Evolutionary conservation across 2,113 vertebrate species (phyloP).

Genomic region (Ahaetulla prasina): DNA sequence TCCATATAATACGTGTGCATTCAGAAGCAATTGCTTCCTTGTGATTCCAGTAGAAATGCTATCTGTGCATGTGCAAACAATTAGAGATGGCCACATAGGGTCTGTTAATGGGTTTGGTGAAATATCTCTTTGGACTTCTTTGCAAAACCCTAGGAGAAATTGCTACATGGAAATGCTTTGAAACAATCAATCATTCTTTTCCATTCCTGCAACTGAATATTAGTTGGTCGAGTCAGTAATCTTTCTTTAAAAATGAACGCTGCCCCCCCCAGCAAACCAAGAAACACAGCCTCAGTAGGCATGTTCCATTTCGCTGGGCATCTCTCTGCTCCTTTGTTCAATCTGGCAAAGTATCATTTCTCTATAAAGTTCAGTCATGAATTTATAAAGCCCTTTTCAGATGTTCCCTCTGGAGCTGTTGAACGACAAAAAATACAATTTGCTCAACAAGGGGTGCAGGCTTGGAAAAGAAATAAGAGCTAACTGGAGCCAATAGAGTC

Average conservation of each 20-base stretch:
- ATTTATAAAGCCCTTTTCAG: conserved; percentile 34
- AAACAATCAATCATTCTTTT: conserved; percentile 19
- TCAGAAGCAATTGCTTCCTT: not conserved
- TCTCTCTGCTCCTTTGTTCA: conserved; percentile 36
- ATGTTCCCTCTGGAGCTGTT: conserved; percentile 28
- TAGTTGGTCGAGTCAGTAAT: conserved; percentile 26
- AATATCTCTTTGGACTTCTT: not conserved
- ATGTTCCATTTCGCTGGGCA: conserved; percentile 29
- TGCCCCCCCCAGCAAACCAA: conserved; percentile 35
- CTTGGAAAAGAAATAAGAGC: conserved; percentile 40
- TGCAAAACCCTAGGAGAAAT: not conserved
- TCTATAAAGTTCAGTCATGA: conserved; percentile 39
- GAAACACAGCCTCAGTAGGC: conserved; percentile 39
- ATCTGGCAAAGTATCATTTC: conserved; percentile 51
- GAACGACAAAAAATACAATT: conserved; percentile 30
- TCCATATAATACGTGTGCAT: not conserved
- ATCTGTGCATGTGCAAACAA: not conserved
- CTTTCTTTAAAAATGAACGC: conserved; percentile 1
- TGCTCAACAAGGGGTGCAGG: conserved; percentile 35
- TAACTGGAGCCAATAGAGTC: conserved; percentile 37
- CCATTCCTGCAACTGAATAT: conserved; percentile 11
- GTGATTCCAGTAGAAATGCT: not conserved
- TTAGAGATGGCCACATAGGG: not conserved
- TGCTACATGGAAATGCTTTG: conserved; percentile 1
- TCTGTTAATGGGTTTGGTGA: not conserved